These are phyloP conservation scores for Notarius quadriscutis DNA, from an alignment of 2,113 vertebrate species.

Conservation along the genomic window DNA sequence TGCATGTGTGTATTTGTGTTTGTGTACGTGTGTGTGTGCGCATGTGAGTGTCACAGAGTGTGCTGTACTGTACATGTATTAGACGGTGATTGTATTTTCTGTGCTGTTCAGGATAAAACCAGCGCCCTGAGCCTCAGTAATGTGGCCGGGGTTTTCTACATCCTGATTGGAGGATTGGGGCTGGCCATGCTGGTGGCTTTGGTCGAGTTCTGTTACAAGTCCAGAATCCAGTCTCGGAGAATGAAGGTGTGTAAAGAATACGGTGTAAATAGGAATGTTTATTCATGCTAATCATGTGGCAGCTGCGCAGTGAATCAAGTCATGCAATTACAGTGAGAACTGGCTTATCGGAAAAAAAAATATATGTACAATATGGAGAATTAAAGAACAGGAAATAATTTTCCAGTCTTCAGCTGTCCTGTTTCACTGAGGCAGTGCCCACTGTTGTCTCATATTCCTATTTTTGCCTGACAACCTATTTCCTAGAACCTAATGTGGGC, in stretches of 20 bases:
- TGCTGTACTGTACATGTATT: neutral
- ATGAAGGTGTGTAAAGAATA: conserved; percentile 85
- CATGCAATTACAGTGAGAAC: neutral
- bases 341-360: neutral
- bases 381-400: neutral
- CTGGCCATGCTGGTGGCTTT: conserved; percentile 98
- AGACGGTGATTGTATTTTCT: conserved; percentile 52
- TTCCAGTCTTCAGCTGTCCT: neutral
- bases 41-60: neutral
- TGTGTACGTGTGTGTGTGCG: neutral
- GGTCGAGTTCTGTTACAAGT: conserved; percentile 99
- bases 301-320: neutral
- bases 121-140: conserved; percentile 97
- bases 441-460: neutral
- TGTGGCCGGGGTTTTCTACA: conserved; percentile 97
- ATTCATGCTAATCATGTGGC: neutral
- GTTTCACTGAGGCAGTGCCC: neutral
- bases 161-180: conserved; percentile 95
- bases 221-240: conserved; percentile 89
- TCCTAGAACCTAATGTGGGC: neutral
- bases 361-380: neutral
- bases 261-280: neutral
- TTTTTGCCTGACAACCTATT: neutral
- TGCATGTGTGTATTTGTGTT: conserved; percentile 1
- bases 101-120: conserved; percentile 89